A percentile compares a stretch with the other conserved stretches of the same genome.
These are phyloP conservation scores for Saccostrea echinata DNA, from an alignment of 1,140 invertebrate genomes.

Conservation along the genomic window DNA sequence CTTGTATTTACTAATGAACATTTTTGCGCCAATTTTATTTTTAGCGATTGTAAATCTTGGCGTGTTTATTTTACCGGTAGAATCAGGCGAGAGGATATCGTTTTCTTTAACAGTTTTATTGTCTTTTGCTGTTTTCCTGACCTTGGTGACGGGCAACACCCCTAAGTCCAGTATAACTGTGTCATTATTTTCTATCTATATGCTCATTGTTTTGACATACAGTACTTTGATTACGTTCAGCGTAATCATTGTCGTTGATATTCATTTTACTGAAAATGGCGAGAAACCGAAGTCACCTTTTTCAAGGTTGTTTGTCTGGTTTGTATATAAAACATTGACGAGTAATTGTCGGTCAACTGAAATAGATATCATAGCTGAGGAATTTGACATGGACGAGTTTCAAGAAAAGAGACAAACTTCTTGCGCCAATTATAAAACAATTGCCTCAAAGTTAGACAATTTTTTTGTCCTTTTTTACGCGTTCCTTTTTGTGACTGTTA, in stretches of 20 bases:
- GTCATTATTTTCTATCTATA: conserved; percentile 17
- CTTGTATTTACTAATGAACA: not conserved
- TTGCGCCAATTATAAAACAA: not conserved
- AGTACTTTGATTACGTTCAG: conserved; percentile 10
- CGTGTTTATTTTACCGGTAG: conserved; percentile 3
- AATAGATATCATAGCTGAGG: not conserved
- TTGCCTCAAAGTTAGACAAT: not conserved
- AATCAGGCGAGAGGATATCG: conserved; percentile 33
- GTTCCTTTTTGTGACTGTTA: not conserved
- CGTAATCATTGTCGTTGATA: not conserved
- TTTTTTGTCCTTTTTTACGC: not conserved
- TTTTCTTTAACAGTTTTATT: conserved; percentile 7
- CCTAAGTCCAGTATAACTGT: conserved; percentile 1
- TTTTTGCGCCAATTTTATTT: conserved; percentile 12
- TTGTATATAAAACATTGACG: not conserved
- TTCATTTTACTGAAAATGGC: not conserved
- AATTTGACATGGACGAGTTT: not conserved
- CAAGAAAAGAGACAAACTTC: not conserved
- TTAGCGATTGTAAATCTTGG: conserved; percentile 10
- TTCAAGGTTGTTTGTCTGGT: not conserved
- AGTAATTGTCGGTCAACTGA: not conserved
- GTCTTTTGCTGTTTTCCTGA: conserved; percentile 29
- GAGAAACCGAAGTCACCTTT: not conserved
- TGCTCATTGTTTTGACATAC: not conserved
- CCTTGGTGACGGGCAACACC: not conserved